phyloP scores from a whole-genome alignment of 2,113 vertebrate species.

The Bubo bubo region DNA sequence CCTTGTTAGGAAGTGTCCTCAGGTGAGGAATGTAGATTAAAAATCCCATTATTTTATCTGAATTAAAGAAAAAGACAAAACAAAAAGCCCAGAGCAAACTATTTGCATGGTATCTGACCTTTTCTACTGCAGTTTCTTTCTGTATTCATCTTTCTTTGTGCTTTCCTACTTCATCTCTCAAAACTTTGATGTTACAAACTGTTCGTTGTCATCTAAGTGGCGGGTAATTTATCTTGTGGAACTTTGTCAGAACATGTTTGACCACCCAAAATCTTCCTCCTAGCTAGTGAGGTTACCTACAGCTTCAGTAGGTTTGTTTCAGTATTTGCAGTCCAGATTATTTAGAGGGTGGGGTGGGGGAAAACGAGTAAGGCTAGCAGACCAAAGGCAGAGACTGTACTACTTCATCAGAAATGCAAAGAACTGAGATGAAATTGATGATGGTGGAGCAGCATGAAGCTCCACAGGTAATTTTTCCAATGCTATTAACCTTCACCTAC shows the following conservation, averaged over 20 bases:
- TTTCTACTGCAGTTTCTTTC: slow-evolving; percentile 7
- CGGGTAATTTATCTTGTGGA: slow-evolving; percentile 15
- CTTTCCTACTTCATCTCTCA: not conserved
- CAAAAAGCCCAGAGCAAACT: slow-evolving; percentile 24
- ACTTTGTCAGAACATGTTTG: slow-evolving; percentile 50
- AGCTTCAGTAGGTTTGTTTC: not conserved
- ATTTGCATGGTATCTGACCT: slow-evolving; percentile 26
- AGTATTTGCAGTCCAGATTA: not conserved
- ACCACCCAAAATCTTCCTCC: slow-evolving; percentile 43
- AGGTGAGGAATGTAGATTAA: slow-evolving; percentile 11
- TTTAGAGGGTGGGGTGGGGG: not conserved
- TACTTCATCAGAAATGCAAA: not conserved
- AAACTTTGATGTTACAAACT: slow-evolving; percentile 38
- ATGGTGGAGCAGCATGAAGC: not conserved
- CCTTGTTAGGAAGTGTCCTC: not conserved
- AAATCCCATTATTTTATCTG: slow-evolving; percentile 3
- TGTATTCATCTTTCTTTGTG: slow-evolving; percentile 20
- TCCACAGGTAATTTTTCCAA: not conserved
- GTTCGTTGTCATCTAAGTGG: slow-evolving; percentile 28
- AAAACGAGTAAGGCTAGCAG: not conserved
- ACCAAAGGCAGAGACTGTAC: not conserved
- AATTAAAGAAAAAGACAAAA: slow-evolving; percentile 17
- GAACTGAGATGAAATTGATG: not conserved
- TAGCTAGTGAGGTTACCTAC: slow-evolving; percentile 15
- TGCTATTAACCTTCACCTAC: slow-evolving; percentile 35